These are phyloP conservation scores for Maniola jurtina DNA, from an alignment of 1,140 invertebrate species.

Conservation along the genomic window DNA sequence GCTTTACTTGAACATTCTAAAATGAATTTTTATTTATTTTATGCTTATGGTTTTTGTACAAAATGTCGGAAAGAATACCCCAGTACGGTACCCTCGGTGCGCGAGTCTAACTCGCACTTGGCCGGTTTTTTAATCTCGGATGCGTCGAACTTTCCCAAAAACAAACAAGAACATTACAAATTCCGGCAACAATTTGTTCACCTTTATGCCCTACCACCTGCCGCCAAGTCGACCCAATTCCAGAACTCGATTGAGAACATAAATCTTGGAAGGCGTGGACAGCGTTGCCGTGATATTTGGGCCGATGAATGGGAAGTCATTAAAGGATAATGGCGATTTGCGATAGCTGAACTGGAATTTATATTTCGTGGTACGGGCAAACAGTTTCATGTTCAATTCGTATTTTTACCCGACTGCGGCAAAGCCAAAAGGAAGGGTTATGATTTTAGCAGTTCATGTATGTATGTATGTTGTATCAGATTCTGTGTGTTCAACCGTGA, in stretches of 20 bases:
- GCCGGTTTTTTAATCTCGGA: not conserved
- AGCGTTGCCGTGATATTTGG: conserved; percentile 44
- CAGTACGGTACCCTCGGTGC: not conserved
- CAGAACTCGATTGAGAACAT: conserved; percentile 39
- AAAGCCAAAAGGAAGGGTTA: too few species aligned
- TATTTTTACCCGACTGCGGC: too few species aligned
- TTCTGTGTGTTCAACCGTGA: too few species aligned
- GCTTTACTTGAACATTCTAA: too few species aligned
- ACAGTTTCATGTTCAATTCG: not conserved
- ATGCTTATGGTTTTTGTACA: too few species aligned
- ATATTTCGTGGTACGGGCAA: conserved; percentile 16
- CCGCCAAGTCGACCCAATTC: conserved; percentile 40
- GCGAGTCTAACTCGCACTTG: too few species aligned
- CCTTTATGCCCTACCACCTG: conserved; percentile 33
- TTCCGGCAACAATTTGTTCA: conserved; percentile 14
- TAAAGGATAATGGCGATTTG: conserved; percentile 47
- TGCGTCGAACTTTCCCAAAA: conserved; percentile 9
- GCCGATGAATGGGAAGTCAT: conserved; percentile 42
- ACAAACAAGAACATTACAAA: conserved; percentile 7
- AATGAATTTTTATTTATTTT: too few species aligned
- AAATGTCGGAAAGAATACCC: too few species aligned
- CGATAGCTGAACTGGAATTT: conserved; percentile 36
- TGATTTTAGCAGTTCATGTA: too few species aligned
- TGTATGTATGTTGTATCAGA: too few species aligned
- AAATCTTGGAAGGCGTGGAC: conserved; percentile 48